These are phyloP conservation scores for Riptortus pedestris DNA, from an alignment of 1,140 invertebrate genomes.

Conservation along the genomic window DNA sequence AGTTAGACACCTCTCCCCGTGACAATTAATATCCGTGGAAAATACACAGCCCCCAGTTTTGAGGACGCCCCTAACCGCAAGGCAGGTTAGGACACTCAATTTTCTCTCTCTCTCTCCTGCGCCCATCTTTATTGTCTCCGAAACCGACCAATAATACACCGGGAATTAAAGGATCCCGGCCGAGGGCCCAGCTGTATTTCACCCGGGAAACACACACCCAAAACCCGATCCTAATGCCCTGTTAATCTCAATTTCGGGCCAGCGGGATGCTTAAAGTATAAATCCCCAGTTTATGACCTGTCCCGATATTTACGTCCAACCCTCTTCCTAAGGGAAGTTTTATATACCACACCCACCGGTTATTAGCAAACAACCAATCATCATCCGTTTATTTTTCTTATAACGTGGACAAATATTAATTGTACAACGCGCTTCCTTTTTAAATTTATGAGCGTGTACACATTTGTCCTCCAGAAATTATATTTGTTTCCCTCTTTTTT, in stretches of 20 bases:
- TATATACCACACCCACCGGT: background rate
- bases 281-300: slow-evolving; percentile 5
- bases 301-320: background rate
- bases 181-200: background rate
- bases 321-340: background rate
- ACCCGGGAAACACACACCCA: background rate
- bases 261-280: slow-evolving; percentile 2
- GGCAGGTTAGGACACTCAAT: too few species aligned
- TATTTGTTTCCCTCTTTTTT: background rate
- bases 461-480: too few species aligned
- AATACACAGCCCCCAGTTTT: too few species aligned
- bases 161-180: slow-evolving; percentile 3
- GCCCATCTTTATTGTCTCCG: slow-evolving; percentile 1
- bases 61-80: too few species aligned
- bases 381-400: background rate
- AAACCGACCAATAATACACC: slow-evolving; percentile 5
- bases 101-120: too few species aligned
- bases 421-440: background rate
- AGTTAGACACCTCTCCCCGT: too few species aligned
- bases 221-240: too few species aligned
- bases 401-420: background rate
- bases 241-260: slow-evolving; percentile 3
- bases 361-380: background rate
- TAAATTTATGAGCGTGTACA: too few species aligned
- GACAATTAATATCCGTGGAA: too few species aligned